Evolutionary conservation across 2,113 vertebrate genomes (phyloP).

Genomic region (Globicephala melas): DNA sequence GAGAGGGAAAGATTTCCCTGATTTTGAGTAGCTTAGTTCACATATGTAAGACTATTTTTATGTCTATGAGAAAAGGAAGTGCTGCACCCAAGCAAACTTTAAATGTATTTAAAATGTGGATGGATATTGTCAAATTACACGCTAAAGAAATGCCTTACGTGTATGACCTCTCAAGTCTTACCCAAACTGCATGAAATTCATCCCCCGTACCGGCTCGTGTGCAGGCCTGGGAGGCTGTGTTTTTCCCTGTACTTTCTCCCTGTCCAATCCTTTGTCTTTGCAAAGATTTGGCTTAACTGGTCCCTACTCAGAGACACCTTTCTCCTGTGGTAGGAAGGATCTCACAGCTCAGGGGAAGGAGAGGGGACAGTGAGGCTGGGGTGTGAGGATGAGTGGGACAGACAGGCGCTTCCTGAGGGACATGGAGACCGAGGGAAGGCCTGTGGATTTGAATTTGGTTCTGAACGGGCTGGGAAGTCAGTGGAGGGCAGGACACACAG

Average conservation of each 20-base stretch:
- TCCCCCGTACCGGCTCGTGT: background rate
- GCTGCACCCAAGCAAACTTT: no score
- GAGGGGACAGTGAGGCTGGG: background rate
- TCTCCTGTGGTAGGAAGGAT: background rate
- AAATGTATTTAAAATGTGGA: background rate
- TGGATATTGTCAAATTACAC: background rate
- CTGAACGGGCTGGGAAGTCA: rapidly evolving
- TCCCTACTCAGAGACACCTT: background rate
- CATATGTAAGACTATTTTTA: background rate
- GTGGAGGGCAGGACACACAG: background rate
- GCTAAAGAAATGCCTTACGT: background rate
- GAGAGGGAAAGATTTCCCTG: background rate
- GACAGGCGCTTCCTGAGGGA: background rate
- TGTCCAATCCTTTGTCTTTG: background rate
- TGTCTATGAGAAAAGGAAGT: background rate
- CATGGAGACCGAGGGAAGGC: background rate
- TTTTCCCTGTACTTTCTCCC: background rate
- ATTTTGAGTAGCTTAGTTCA: background rate
- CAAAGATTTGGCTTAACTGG: background rate
- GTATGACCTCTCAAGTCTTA: background rate
- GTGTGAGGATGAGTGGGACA: background rate
- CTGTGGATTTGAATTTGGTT: no score
- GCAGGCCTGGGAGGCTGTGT: rapidly evolving
- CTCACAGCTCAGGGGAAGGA: background rate
- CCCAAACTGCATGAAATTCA: background rate